Percentiles rank a stretch among this genome's conserved stretches.
Evolutionary conservation across 2,797 vertebrate species (phyloP).

Genomic region (Chaetophractus vellerosus): DNA sequence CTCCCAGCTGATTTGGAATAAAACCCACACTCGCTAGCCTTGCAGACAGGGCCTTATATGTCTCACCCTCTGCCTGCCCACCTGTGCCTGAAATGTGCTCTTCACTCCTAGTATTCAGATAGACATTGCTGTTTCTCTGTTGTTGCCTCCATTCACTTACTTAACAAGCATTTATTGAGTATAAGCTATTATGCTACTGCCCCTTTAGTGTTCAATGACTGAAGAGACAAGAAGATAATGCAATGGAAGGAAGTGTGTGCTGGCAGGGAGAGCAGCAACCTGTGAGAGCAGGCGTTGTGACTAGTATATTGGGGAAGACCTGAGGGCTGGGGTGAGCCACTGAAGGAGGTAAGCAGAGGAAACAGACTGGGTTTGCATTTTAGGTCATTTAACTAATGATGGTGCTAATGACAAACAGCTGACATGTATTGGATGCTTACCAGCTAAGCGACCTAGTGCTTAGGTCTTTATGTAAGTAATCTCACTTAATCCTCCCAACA

Average conservation of each 20-base stretch:
- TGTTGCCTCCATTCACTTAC: background rate
- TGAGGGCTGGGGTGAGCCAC: background rate
- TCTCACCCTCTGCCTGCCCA: background rate
- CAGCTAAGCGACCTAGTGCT: background rate
- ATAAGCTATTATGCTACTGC: background rate
- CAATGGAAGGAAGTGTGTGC: background rate
- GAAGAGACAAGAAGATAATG: background rate
- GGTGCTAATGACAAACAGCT: background rate
- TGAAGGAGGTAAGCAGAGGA: background rate
- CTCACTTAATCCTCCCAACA: constrained; percentile 35
- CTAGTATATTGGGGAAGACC: background rate
- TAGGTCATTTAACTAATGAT: constrained; percentile 11
- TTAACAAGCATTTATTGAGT: constrained; percentile 6
- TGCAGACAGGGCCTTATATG: background rate
- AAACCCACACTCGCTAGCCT: background rate
- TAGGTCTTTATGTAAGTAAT: background rate
- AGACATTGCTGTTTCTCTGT: background rate
- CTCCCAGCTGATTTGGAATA: background rate
- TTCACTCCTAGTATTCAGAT: background rate
- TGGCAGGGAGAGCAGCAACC: background rate
- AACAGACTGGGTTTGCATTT: background rate
- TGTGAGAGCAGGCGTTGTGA: background rate
- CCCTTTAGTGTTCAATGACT: background rate
- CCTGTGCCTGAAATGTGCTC: background rate
- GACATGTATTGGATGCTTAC: background rate